A percentile compares a stretch with the other conserved stretches of the same genome.
Conservation (phyloP, 64 coral and sea anemone species). For the Stichodactyla mertensii region DNA sequence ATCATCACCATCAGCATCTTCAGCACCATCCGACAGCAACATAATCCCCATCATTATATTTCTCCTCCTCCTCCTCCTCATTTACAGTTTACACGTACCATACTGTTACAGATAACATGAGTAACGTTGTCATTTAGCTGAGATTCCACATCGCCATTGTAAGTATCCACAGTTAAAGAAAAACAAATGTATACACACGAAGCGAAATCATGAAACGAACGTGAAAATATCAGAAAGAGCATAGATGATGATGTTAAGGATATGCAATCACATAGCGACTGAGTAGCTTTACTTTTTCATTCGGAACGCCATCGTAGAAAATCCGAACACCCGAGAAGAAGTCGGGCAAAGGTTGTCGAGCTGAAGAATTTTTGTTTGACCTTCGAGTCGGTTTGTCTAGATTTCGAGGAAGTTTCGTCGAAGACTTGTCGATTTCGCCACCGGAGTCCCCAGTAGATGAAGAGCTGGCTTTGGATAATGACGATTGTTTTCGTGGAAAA, state of each 20-base stretch:
- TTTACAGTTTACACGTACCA: not conserved
- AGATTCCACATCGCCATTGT: slow-evolving; percentile 63
- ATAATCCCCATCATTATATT: no score
- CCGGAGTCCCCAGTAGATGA: not conserved
- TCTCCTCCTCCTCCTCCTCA: no score
- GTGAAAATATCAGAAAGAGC: not conserved
- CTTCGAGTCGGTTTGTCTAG: not conserved
- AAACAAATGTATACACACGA: not conserved
- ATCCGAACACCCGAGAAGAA: slow-evolving; percentile 64
- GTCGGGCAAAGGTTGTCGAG: slow-evolving; percentile 25
- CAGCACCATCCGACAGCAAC: no score
- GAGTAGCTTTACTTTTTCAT: slow-evolving; percentile 50
- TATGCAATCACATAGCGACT: slow-evolving; percentile 80
- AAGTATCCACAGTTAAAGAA: slow-evolving; percentile 62
- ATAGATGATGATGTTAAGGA: slow-evolving; percentile 36
- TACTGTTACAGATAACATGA: slow-evolving; percentile 51
- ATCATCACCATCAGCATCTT: no score
- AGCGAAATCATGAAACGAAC: not conserved
- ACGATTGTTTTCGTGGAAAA: slow-evolving; percentile 4
- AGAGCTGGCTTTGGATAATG: not conserved
- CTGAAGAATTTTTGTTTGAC: not conserved
- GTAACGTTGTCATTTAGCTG: slow-evolving; percentile 29
- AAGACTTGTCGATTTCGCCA: not conserved
- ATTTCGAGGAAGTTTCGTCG: not conserved
- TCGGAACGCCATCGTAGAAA: slow-evolving; percentile 48